A percentile compares a stretch with the other conserved stretches of the same genome.
phyloP scores from a whole-genome alignment of 2,113 vertebrate genomes.

The Ageneiosus marmoratus region DNA sequence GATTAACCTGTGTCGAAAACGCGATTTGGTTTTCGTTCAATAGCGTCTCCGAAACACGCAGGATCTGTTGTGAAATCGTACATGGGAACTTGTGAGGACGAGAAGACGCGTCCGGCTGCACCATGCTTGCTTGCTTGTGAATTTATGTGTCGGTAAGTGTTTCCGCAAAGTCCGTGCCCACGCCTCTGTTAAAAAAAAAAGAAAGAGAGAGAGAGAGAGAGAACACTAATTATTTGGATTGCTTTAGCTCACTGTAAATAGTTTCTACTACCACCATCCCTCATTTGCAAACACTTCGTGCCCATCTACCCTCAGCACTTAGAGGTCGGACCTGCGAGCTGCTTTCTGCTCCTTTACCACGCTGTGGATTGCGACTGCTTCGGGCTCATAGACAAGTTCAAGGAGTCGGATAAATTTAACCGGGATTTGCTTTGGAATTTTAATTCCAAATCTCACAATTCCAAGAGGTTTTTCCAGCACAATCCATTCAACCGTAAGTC shows the following conservation, averaged over 20 bases:
- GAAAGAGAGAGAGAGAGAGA: conserved; percentile 46
- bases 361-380: conserved; percentile 40
- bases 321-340: conserved; percentile 28
- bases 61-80: conserved; percentile 26
- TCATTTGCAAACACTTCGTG: conserved; percentile 52
- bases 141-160: conserved; percentile 75
- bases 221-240: conserved; percentile 73
- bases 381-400: neutral
- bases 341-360: conserved; percentile 7
- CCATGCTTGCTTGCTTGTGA: conserved; percentile 66
- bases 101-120: conserved; percentile 51
- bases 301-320: conserved; percentile 22
- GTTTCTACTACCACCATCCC: conserved; percentile 37
- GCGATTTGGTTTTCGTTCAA: conserved; percentile 10
- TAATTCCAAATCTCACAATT: conserved; percentile 59
- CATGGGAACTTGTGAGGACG: conserved; percentile 29
- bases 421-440: conserved; percentile 59
- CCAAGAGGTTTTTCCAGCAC: conserved; percentile 55
- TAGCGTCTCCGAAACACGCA: neutral
- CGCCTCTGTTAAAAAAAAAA: conserved; percentile 50
- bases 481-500: conserved; percentile 66
- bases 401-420: conserved; percentile 29
- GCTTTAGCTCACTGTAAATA: conserved; percentile 76
- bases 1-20: conserved; percentile 8
- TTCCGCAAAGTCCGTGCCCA: conserved; percentile 77